phyloP scores from a whole-genome alignment of 2,797 vertebrate species.

The Enteromius mattozi region DNA sequence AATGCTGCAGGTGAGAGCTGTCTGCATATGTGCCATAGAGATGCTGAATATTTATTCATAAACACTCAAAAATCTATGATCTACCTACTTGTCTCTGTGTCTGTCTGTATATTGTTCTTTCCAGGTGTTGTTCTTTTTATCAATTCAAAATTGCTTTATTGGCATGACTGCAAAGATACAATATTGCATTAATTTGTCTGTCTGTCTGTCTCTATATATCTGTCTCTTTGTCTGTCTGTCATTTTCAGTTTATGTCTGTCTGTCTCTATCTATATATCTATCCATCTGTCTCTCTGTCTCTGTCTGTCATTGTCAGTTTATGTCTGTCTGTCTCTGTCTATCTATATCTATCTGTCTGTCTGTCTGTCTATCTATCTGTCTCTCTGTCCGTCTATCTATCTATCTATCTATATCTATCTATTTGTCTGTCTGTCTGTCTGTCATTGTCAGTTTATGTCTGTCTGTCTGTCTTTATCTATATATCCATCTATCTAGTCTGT shows the following conservation, averaged over 20 bases:
- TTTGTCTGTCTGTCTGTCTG: not conserved
- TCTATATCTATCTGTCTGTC: not conserved
- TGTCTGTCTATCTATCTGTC: not conserved
- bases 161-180: too few species aligned
- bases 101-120: too few species aligned
- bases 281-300: not conserved
- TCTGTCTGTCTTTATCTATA: not conserved
- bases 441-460: not conserved
- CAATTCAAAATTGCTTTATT: too few species aligned
- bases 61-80: not conserved
- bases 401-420: not conserved
- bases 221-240: too few species aligned
- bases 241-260: not conserved
- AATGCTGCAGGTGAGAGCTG: constrained; percentile 76
- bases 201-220: too few species aligned
- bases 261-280: not conserved
- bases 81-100: not conserved
- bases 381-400: not conserved
- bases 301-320: not conserved
- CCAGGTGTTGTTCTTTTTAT: too few species aligned
- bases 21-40: not conserved
- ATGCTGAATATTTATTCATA: not conserved
- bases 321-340: not conserved
- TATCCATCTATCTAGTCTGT: not conserved
- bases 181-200: too few species aligned